Conservation (phyloP, 23 tunicate species). For the Corella eumyota region DNA sequence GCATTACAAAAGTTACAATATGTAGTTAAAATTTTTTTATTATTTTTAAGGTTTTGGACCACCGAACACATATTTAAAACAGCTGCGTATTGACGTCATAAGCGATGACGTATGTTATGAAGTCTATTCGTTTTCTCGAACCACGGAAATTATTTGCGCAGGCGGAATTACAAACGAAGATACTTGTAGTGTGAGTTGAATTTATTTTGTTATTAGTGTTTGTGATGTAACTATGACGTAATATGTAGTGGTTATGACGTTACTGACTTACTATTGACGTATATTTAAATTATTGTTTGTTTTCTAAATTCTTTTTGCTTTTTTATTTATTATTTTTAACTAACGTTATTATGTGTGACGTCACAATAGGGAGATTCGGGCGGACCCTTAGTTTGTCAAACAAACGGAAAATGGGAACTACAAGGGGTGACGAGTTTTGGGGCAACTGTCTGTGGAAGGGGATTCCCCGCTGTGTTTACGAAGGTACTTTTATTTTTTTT, state of each 20-base stretch:
- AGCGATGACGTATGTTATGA: constrained; percentile 12
- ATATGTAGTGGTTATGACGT: too few species aligned
- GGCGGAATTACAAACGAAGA: constrained; percentile 25
- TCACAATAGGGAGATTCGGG: constrained; percentile 55
- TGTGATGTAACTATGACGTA: too few species aligned
- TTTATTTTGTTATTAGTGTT: too few species aligned
- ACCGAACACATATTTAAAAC: constrained; percentile 7
- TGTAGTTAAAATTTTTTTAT: too few species aligned
- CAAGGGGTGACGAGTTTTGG: constrained; percentile 42
- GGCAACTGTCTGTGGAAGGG: constrained; percentile 18
- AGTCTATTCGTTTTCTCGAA: constrained; percentile 20
- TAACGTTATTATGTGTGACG: too few species aligned
- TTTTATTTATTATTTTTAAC: too few species aligned
- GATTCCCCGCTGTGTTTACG: constrained; percentile 10
- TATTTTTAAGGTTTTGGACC: constrained; percentile 7
- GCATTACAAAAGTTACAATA: too few species aligned
- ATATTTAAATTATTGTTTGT: too few species aligned
- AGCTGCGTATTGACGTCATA: constrained; percentile 10
- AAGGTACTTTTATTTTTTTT: too few species aligned
- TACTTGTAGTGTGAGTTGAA: constrained; percentile 32
- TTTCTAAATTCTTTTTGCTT: too few species aligned
- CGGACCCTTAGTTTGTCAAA: constrained; percentile 30
- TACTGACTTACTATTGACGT: too few species aligned
- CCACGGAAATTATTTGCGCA: constrained; percentile 32
- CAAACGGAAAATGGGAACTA: constrained; percentile 27